Evolutionary conservation across 2,113 vertebrate genomes (phyloP).

Genomic region (Aldabrachelys gigantea): DNA sequence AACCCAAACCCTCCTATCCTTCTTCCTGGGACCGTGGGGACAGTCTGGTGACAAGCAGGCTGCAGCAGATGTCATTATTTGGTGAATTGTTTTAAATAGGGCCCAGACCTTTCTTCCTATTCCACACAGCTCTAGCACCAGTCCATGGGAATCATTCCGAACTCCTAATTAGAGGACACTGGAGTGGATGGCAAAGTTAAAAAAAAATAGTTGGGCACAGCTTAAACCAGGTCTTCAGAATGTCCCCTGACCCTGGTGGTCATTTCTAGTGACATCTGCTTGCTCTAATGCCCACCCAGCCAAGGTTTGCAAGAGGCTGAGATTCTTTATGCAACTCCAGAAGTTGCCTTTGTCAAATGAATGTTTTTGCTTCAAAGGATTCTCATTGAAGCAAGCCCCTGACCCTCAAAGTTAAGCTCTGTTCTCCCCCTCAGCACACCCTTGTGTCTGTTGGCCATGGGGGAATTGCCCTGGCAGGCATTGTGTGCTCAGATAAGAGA

Average conservation of each 20-base stretch:
- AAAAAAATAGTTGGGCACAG: background rate
- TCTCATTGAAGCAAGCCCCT: background rate
- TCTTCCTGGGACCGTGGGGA: background rate
- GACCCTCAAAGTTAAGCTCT: background rate
- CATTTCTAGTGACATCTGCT: background rate
- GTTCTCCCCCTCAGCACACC: background rate
- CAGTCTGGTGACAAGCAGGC: background rate
- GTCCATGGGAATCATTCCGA: background rate
- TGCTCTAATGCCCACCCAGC: background rate
- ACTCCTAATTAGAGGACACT: background rate
- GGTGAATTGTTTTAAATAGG: background rate
- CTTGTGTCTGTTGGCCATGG: background rate
- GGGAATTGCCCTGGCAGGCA: background rate
- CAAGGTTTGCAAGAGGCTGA: background rate
- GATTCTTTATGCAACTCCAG: background rate
- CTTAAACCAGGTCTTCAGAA: background rate
- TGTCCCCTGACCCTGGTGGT: accelerated
- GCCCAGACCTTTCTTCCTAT: background rate
- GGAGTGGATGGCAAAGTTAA: background rate
- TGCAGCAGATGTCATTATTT: background rate
- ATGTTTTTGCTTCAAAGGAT: background rate
- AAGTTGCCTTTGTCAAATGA: background rate
- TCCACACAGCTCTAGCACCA: background rate
- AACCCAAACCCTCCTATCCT: accelerated
- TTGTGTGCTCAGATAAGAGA: too few species aligned